Evolutionary conservation across 2,888 invertebrate genomes (phyloP), one percentile per base, ranked within the genome.

Genomic region (Chaetogeoica ovagalla): DNA sequence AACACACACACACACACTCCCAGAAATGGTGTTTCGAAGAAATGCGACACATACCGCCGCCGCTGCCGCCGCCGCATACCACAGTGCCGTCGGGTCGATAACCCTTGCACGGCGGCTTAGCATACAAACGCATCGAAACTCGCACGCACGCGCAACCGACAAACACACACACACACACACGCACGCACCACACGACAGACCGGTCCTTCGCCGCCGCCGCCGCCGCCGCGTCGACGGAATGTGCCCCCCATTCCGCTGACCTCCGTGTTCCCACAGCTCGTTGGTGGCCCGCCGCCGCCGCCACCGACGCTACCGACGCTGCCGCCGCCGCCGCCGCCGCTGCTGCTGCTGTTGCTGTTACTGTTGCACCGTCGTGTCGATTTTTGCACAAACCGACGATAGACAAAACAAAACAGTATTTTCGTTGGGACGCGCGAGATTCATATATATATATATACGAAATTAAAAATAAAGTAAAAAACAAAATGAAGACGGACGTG

Each of bases 81-180:
- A 79, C 71, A 57, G 70, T 52, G 63, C 55, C 30, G 13, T 13
- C 48, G 65, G 79, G 79, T 79, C 79, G 79, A 79, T 79, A 79
- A 79, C 79, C 79, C 79, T 79, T 65, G 70, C 71, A 57, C 79
- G 79, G 79, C 65, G 79, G 71, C 79, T 79, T 77, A 63, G 52
- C 70, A 39, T 70, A 71, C 71, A 79, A 79, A 79, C 79, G 79
- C 79, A 71, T 79, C 79, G 79, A 57, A 71, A 57, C 57, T 57
- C 30, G 70, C 79, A 71, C 79, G 79, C 79, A 71, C 79, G 71
- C 79, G 79, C 63, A 57, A 30, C 77, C 30, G 55, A 43, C 9
- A 43, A 19, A 55, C 62, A 0, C 48, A 60, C 76, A 37, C 69
- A 39, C 72, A 30, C 73, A 65, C 55, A 21, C 59, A 23, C 62